Conservation (phyloP, 2,113 vertebrate genomes). For the Parotia lawesii region DNA sequence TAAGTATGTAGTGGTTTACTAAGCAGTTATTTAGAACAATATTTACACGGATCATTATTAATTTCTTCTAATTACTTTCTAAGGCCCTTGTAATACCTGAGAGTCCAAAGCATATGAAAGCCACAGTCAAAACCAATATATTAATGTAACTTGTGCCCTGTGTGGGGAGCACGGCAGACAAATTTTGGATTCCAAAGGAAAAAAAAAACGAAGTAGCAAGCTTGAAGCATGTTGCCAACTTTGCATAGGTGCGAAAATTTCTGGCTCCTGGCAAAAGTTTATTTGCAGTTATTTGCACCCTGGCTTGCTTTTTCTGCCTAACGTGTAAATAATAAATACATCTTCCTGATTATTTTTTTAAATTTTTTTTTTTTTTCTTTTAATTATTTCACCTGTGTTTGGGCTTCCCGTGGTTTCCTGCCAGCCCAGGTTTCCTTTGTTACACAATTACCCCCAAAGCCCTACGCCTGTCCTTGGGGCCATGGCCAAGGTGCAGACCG, state of each 20-base stretch:
- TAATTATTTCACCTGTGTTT: fast-evolving
- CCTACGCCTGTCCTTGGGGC: not conserved
- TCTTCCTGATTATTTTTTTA: fast-evolving
- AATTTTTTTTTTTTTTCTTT: not conserved
- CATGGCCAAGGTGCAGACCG: fast-evolving
- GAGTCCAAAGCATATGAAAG: not conserved
- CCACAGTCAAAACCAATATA: not conserved
- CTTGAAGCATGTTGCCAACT: not conserved
- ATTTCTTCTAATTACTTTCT: constrained; percentile 24
- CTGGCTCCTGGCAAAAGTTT: constrained; percentile 24
- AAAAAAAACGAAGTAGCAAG: not conserved
- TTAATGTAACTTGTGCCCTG: not conserved
- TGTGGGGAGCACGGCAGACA: not conserved
- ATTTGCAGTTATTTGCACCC: not conserved
- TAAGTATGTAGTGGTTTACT: not conserved
- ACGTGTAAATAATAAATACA: not conserved
- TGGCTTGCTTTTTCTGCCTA: not conserved
- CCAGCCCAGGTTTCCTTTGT: not conserved
- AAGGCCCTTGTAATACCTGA: not conserved
- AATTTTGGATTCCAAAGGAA: not conserved
- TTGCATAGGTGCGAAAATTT: not conserved
- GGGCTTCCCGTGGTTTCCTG: not conserved
- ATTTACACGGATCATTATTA: not conserved
- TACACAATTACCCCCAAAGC: not conserved
- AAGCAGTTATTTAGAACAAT: not conserved